These are phyloP conservation scores for Pterocles orientalis DNA, from an alignment of 2,113 vertebrate species.

Conservation along the genomic window DNA sequence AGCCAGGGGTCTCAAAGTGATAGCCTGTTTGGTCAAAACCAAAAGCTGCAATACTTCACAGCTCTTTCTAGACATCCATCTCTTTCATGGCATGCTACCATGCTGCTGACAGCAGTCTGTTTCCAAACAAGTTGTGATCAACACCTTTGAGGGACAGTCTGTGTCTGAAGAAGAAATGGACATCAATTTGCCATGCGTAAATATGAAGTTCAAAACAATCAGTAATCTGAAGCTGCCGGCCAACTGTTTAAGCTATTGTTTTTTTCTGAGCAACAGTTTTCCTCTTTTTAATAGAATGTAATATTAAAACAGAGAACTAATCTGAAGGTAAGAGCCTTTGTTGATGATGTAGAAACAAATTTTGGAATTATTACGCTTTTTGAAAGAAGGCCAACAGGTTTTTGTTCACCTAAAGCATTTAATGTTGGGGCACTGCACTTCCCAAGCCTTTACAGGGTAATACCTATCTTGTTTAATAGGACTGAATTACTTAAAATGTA, in stretches of 20 bases:
- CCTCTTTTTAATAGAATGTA: not conserved
- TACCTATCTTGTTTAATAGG: not conserved
- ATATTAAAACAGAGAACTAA: not conserved
- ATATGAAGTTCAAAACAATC: conserved; percentile 7
- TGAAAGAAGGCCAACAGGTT: not conserved
- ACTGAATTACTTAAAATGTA: not conserved
- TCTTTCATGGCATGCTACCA: not conserved
- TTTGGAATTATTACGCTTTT: not conserved
- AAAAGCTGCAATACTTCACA: not conserved
- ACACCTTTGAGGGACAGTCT: not conserved
- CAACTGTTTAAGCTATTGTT: not conserved
- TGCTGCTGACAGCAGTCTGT: not conserved
- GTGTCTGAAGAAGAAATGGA: not conserved
- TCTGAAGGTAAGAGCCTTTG: not conserved
- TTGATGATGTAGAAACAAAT: not conserved
- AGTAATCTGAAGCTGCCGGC: not conserved
- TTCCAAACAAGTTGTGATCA: not conserved
- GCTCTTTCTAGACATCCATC: not conserved
- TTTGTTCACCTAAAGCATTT: not conserved
- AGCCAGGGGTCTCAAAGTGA: not conserved
- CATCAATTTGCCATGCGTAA: not conserved
- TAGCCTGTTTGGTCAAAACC: not conserved
- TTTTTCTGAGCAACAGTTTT: not conserved
- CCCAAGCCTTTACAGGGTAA: not conserved
- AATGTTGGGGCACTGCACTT: not conserved